Percentiles rank a stretch among this genome's conserved stretches.
These are phyloP conservation scores for Drosophila rhopaloa DNA, from an alignment of 1,140 invertebrate species.

Conservation along the genomic window DNA sequence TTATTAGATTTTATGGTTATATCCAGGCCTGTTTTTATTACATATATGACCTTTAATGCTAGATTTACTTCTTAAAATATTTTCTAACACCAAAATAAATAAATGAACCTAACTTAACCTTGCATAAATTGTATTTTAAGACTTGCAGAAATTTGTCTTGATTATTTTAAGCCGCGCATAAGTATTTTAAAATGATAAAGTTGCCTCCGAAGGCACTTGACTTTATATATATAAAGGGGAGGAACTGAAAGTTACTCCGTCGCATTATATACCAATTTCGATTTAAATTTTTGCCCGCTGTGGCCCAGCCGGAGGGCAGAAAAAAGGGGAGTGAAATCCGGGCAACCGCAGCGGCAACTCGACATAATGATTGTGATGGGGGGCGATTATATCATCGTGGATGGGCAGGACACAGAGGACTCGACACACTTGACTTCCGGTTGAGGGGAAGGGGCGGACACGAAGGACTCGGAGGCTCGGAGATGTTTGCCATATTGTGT, in stretches of 20 bases:
- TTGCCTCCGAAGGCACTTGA: constrained; percentile 17
- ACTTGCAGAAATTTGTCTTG: neutral
- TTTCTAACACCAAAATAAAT: no score
- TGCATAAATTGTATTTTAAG: neutral
- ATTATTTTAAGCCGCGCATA: neutral
- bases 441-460: constrained; percentile 9
- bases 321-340: constrained; percentile 3
- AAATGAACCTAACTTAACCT: no score
- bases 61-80: no score
- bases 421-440: constrained; percentile 68
- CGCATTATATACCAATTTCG: constrained; percentile 30
- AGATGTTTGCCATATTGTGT: constrained; percentile 50
- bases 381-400: constrained; percentile 24
- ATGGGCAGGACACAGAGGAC: constrained; percentile 7
- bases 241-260: constrained; percentile 9
- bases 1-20: no score
- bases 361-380: constrained; percentile 19
- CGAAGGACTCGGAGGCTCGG: neutral
- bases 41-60: no score
- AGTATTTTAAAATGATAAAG: neutral
- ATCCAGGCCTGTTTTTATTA: no score
- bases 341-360: constrained; percentile 19
- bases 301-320: constrained; percentile 16
- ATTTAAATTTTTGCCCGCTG: constrained; percentile 34
- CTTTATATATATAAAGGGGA: neutral